Percentiles rank a stretch among this genome's conserved stretches.
phyloP scores from a whole-genome alignment of 2,797 vertebrate genomes.

The Novumbra hubbsi region DNA sequence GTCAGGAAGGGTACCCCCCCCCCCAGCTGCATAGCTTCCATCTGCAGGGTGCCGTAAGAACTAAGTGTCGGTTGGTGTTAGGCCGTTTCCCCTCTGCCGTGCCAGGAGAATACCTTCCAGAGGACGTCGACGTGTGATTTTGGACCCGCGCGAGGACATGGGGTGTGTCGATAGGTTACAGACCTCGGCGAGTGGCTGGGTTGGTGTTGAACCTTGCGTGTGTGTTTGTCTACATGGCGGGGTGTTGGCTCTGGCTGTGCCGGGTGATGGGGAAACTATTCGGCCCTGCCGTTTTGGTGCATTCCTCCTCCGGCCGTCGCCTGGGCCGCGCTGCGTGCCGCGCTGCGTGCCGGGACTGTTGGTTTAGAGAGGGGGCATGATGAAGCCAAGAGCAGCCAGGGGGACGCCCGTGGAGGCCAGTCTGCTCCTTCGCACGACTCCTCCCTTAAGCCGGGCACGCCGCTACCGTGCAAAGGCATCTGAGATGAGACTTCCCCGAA shows the following conservation, averaged over 20 bases:
- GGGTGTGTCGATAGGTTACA: neutral
- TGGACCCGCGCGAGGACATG: constrained; percentile 33
- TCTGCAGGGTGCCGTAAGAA: constrained; percentile 85
- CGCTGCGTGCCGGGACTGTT: neutral
- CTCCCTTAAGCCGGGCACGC: neutral
- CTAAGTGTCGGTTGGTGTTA: constrained; percentile 98
- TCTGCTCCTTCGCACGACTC: neutral
- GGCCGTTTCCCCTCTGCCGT: constrained; percentile 90
- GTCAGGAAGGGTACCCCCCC: constrained; percentile 82
- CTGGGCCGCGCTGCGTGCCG: neutral
- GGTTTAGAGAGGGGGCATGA: neutral
- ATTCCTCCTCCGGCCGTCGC: constrained; percentile 65
- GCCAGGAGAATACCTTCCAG: constrained; percentile 86
- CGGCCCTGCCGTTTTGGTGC: constrained; percentile 16
- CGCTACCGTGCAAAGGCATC: neutral
- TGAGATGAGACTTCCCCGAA: neutral
- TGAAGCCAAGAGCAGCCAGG: no score
- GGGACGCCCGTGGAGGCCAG: neutral
- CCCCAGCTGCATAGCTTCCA: constrained; percentile 83
- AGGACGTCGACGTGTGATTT: constrained; percentile 79
- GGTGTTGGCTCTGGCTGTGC: constrained; percentile 58
- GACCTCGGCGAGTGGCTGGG: neutral
- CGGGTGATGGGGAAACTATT: constrained; percentile 46
- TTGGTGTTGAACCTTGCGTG: constrained; percentile 65
- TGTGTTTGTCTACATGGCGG: constrained; percentile 69